phyloP scores from a whole-genome alignment of 2,888 invertebrate species.

The Leptinotarsa rubiginosa region DNA sequence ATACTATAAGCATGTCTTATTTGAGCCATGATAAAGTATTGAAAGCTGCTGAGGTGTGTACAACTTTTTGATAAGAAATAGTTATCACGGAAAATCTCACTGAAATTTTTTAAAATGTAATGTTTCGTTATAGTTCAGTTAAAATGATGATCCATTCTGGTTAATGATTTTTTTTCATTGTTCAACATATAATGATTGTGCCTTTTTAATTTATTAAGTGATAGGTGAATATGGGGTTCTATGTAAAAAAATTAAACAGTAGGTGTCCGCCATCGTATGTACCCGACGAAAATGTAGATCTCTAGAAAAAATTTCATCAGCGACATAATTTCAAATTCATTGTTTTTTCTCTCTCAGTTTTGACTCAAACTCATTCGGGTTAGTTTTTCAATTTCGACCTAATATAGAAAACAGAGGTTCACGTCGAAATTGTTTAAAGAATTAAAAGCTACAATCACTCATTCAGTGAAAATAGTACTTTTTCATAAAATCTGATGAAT shows the following conservation, averaged over 20 bases:
- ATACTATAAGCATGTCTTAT: too few species aligned
- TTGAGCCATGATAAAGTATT: too few species aligned
- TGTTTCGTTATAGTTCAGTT: background rate
- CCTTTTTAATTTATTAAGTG: conserved; percentile 13
- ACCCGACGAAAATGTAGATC: conserved; percentile 4
- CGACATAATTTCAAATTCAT: background rate
- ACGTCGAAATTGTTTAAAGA: too few species aligned
- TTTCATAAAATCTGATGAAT: too few species aligned
- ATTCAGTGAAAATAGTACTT: too few species aligned
- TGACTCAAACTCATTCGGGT: background rate
- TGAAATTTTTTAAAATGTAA: background rate
- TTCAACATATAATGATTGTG: conserved; percentile 6
- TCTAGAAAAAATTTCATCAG: background rate
- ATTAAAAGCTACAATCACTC: too few species aligned
- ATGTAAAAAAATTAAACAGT: background rate
- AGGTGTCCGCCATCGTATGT: conserved; percentile 1
- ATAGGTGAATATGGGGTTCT: background rate
- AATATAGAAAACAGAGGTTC: too few species aligned
- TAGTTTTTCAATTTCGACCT: too few species aligned
- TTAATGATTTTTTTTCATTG: background rate
- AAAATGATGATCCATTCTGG: background rate
- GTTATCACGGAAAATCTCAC: too few species aligned
- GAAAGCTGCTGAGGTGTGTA: too few species aligned
- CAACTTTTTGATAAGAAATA: too few species aligned
- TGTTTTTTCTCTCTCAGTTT: background rate